These are phyloP conservation scores for Ophiothrix spiculata DNA, from an alignment of 35 echinoderm and acorn worm genomes.

Conservation along the genomic window DNA sequence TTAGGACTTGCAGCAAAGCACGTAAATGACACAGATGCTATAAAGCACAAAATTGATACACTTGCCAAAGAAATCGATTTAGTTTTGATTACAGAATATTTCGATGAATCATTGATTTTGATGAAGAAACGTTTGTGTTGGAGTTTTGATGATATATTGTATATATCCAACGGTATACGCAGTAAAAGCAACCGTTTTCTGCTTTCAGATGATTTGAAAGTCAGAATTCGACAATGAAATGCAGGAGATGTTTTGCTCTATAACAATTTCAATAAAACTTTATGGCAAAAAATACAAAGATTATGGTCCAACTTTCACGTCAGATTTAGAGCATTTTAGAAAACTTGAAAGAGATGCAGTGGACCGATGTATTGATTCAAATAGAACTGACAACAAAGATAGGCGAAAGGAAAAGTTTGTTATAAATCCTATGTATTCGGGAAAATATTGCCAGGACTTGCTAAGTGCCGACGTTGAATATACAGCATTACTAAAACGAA, in stretches of 20 bases:
- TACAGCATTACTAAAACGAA: background rate
- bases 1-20: background rate
- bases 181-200: background rate
- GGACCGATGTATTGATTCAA: background rate
- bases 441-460: background rate
- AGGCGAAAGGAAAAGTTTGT: background rate
- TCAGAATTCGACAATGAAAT: constrained; percentile 29
- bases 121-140: constrained; percentile 37
- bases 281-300: constrained; percentile 17
- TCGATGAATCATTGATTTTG: constrained; percentile 55
- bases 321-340: constrained; percentile 22
- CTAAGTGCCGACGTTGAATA: background rate
- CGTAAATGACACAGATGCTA: background rate
- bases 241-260: constrained; percentile 20
- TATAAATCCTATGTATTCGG: background rate
- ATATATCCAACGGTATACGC: constrained; percentile 38
- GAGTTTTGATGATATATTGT: constrained; percentile 51
- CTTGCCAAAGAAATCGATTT: constrained; percentile 41
- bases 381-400: background rate
- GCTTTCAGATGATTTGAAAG: background rate
- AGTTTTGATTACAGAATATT: constrained; percentile 22
- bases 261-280: constrained; percentile 35
- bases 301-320: constrained; percentile 3
- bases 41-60: background rate
- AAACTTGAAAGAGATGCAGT: background rate